phyloP scores from a whole-genome alignment of 1,140 invertebrate genomes.

The Achatina immaculata region DNA sequence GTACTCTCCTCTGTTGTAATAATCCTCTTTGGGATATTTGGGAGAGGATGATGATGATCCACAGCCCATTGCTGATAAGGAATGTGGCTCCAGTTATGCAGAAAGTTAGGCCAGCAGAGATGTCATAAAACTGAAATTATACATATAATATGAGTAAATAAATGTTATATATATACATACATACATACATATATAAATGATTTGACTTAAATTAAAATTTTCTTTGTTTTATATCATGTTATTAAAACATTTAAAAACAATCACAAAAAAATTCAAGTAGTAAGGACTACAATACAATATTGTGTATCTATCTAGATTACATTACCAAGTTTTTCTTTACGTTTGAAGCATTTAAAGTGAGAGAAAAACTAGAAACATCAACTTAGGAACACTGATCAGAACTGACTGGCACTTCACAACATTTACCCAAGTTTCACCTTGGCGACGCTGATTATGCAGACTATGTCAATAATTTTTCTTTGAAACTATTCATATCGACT shows the following conservation, averaged over 20 bases:
- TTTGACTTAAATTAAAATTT: background rate
- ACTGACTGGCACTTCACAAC: no score
- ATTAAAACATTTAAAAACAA: no score
- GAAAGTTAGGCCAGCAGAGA: background rate
- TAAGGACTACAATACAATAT: no score
- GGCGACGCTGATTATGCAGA: background rate
- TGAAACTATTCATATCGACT: conserved; percentile 1
- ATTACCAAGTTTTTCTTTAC: no score
- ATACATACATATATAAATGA: background rate
- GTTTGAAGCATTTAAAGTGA: no score
- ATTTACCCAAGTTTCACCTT: background rate
- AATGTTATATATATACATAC: background rate
- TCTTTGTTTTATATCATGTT: no score
- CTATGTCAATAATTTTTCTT: background rate
- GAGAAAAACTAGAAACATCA: no score
- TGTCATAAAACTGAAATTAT: background rate
- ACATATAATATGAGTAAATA: background rate
- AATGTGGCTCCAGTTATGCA: background rate
- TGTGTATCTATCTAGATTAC: no score
- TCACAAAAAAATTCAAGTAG: no score
- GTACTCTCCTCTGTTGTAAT: background rate
- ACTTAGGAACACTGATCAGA: no score
- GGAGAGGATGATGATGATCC: conserved; percentile 8
- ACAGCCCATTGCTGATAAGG: conserved; percentile 25
- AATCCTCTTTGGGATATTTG: background rate